A percentile compares a stretch with the other conserved stretches of the same genome.
These are phyloP conservation scores for Phenganax subtilis DNA, from an alignment of 92 coral and sea anemone species.

Conservation along the genomic window DNA sequence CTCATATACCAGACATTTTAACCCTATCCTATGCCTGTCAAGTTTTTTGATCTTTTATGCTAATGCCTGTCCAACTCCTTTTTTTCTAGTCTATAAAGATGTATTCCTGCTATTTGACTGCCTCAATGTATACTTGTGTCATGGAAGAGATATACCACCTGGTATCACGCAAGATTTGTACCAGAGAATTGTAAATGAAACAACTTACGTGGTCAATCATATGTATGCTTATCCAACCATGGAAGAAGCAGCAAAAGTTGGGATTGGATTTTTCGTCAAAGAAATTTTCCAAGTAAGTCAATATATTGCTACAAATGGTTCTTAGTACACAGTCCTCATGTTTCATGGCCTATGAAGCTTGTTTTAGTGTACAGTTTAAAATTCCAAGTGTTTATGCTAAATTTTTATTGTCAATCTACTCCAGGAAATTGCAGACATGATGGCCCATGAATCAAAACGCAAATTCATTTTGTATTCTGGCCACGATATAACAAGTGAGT, in stretches of 20 bases:
- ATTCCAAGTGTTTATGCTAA: background rate
- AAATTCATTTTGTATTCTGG: constrained; percentile 87
- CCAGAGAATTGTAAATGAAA: constrained; percentile 57
- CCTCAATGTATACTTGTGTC: constrained; percentile 70
- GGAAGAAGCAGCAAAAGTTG: constrained; percentile 56
- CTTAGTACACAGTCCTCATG: too few relatives aligned
- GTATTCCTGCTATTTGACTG: constrained; percentile 64
- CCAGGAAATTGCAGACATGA: constrained; percentile 70
- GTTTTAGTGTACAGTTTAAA: background rate
- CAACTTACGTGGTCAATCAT: constrained; percentile 51
- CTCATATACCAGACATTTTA: too few relatives aligned
- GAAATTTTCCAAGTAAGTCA: constrained; percentile 76
- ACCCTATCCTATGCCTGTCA: too few relatives aligned
- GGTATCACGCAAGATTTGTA: constrained; percentile 57
- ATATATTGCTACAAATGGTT: background rate
- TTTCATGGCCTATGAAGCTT: too few relatives aligned
- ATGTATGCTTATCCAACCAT: constrained; percentile 61
- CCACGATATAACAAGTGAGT: constrained; percentile 74
- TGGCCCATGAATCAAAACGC: constrained; percentile 48
- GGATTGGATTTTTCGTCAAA: constrained; percentile 84
- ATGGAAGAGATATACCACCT: constrained; percentile 59
- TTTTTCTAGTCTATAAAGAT: constrained; percentile 51
- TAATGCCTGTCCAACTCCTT: background rate
- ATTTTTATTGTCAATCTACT: background rate
- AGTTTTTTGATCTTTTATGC: too few relatives aligned